Evolutionary conservation across 2,888 invertebrate species (phyloP).

Genomic region (Leucophenga maculata): DNA sequence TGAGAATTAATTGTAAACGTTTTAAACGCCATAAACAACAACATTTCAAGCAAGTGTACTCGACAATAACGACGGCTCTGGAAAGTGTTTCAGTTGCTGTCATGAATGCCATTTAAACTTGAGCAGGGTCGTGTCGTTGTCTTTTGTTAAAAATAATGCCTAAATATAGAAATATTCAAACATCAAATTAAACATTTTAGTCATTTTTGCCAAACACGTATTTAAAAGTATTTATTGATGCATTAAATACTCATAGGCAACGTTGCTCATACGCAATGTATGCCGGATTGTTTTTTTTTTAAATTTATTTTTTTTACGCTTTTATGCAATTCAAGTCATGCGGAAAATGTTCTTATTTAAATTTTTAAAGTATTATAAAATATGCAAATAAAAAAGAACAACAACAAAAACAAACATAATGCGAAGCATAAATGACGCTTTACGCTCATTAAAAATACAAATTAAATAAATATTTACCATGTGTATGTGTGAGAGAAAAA

Average conservation of each 20-base stretch:
- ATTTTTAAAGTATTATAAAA: constrained; percentile 13
- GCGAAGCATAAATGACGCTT: not conserved
- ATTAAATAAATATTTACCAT: not conserved
- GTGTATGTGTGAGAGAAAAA: not conserved
- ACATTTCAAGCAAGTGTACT: not conserved
- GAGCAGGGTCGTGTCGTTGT: not conserved
- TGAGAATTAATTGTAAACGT: too few relatives aligned
- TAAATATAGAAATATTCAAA: too few relatives aligned
- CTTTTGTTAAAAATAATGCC: too few relatives aligned
- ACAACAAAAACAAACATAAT: not conserved
- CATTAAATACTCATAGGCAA: constrained; percentile 11
- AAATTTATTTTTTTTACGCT: too few relatives aligned
- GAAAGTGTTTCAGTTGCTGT: not conserved
- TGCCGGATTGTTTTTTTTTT: constrained; percentile 18
- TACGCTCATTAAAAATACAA: not conserved
- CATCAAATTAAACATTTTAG: too few relatives aligned
- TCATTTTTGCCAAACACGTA: too few relatives aligned
- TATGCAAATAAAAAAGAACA: too few relatives aligned
- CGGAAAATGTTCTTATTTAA: constrained; percentile 18
- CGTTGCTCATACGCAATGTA: constrained; percentile 7
- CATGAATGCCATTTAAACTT: constrained; percentile 3
- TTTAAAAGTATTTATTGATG: not conserved
- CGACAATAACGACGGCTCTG: not conserved
- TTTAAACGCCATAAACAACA: not conserved
- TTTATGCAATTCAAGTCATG: constrained; percentile 1